Evolutionary conservation across 2,797 vertebrate genomes (phyloP).

Genomic region (Neosalanx taihuensis): DNA sequence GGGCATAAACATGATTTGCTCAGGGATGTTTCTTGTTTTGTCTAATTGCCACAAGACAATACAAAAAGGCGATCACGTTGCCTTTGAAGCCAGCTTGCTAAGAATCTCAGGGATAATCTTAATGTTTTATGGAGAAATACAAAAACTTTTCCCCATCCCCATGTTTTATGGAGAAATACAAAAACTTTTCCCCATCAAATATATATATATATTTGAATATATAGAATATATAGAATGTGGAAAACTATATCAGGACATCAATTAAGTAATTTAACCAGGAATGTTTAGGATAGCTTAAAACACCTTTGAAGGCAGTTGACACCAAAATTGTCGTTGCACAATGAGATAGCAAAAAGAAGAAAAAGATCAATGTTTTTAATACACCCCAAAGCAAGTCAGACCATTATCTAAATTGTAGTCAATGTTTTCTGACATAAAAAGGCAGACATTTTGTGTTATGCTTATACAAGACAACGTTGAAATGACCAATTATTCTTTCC

Average conservation of each 20-base stretch:
- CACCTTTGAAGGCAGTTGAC: conserved; percentile 6
- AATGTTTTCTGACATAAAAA: conserved; percentile 13
- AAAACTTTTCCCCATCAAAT: not conserved
- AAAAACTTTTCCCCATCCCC: not conserved
- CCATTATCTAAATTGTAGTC: not conserved
- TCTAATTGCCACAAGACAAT: conserved; percentile 36
- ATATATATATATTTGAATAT: no score
- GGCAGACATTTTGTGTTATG: conserved; percentile 5
- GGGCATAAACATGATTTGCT: conserved; percentile 22
- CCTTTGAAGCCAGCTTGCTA: conserved; percentile 43
- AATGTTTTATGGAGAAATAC: conserved; percentile 2
- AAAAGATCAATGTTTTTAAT: not conserved
- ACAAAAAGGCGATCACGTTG: conserved; percentile 3
- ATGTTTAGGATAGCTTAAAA: not conserved
- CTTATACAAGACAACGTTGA: conserved; percentile 29
- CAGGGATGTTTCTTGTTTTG: conserved; percentile 47
- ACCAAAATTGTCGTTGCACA: not conserved
- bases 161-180: conserved; percentile 1
- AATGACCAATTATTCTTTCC: conserved; percentile 34
- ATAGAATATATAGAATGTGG: not conserved
- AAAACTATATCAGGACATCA: not conserved
- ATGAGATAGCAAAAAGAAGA: not conserved
- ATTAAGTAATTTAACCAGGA: not conserved
- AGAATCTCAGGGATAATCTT: conserved; percentile 19
- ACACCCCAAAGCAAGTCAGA: not conserved